phyloP scores from a whole-genome alignment of 1,140 invertebrate genomes.

The Pomacea maculata region DNA sequence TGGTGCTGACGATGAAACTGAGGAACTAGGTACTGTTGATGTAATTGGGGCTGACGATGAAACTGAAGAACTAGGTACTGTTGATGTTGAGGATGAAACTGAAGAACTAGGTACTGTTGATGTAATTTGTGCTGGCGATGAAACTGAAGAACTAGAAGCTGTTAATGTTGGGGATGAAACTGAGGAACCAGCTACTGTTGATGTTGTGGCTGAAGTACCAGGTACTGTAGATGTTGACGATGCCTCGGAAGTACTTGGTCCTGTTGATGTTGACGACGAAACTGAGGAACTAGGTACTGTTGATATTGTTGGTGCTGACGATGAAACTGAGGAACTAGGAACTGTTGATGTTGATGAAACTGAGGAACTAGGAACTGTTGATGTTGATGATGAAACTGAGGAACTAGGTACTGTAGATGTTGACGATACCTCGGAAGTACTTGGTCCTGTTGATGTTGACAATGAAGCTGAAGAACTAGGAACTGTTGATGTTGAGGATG shows the following conservation, averaged over 20 bases:
- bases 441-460: not conserved
- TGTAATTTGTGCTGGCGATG: no score
- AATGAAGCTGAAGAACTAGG: not conserved
- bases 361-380: no score
- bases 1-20: no score
- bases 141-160: no score
- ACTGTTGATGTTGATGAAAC: no score
- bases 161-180: not conserved
- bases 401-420: no score
- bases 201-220: no score
- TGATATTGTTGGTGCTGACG: not conserved
- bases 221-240: not conserved
- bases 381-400: no score
- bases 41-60: not conserved
- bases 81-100: not conserved
- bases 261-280: not conserved
- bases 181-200: no score
- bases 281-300: not conserved
- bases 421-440: no score
- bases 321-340: no score
- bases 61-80: not conserved
- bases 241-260: accelerated
- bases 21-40: not conserved
- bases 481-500: not conserved
- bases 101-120: no score